Evolutionary conservation across 2,888 invertebrate genomes (phyloP).

Genomic region (Drosophila formosana): DNA sequence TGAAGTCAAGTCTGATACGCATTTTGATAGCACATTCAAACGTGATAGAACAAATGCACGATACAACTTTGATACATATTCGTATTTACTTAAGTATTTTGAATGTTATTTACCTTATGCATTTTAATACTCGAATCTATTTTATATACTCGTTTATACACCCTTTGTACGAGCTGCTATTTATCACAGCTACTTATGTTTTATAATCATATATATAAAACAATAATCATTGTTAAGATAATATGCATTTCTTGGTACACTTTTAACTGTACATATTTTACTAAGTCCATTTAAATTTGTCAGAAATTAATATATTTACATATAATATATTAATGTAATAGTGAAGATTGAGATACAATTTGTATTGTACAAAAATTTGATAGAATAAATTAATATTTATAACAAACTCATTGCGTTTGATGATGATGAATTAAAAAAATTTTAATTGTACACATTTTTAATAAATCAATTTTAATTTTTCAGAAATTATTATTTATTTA

Average conservation of each 20-base stretch:
- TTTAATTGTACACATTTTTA: neutral
- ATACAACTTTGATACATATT: conserved; percentile 29
- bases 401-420: too few species aligned
- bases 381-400: too few species aligned
- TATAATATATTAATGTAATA: too few species aligned
- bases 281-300: too few species aligned
- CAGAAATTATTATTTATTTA: too few species aligned
- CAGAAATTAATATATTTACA: too few species aligned
- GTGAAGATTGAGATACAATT: too few species aligned
- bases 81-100: conserved; percentile 27
- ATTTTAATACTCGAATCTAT: conserved; percentile 59
- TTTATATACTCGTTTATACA: conserved; percentile 53
- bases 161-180: conserved; percentile 20
- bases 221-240: conserved; percentile 67
- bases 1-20: conserved; percentile 42
- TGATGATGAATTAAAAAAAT: too few species aligned
- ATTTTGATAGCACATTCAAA: conserved; percentile 43
- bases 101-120: conserved; percentile 24
- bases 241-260: too few species aligned
- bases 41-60: conserved; percentile 32
- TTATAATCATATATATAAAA: conserved; percentile 58
- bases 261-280: too few species aligned
- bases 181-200: conserved; percentile 25
- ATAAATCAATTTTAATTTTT: too few species aligned
- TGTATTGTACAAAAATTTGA: too few species aligned